Conservation (phyloP, 2,113 vertebrate genomes). For the Gasterosteus nipponicus region DNA sequence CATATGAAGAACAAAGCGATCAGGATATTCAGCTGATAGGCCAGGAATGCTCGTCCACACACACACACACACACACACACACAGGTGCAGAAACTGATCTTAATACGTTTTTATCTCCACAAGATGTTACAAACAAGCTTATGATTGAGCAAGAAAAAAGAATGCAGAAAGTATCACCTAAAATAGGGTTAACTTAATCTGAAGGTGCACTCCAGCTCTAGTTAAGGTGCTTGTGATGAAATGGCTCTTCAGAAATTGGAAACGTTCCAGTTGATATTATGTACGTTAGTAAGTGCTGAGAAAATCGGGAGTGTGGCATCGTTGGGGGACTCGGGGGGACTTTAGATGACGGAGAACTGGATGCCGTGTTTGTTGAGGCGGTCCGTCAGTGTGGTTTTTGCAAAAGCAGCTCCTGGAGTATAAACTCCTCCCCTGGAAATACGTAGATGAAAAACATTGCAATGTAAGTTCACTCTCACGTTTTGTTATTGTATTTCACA, state of each 20-base stretch:
- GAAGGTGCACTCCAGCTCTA: neutral
- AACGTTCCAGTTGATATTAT: conserved; percentile 26
- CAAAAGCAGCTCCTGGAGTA: conserved; percentile 91
- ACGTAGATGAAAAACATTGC: neutral
- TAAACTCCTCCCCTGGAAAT: conserved; percentile 91
- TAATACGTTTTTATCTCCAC: neutral
- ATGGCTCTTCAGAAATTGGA: conserved; percentile 2
- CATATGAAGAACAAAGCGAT: conserved; percentile 17
- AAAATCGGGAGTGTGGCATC: conserved; percentile 37
- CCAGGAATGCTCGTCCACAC: conserved; percentile 11
- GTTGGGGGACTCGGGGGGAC: neutral
- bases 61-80: neutral
- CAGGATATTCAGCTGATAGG: conserved; percentile 12
- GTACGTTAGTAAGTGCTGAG: conserved; percentile 47
- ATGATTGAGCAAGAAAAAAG: conserved; percentile 20
- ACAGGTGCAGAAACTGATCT: neutral
- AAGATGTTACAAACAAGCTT: conserved; percentile 18
- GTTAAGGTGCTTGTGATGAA: neutral
- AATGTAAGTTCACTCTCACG: neutral
- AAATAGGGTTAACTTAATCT: neutral
- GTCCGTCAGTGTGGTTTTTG: conserved; percentile 89
- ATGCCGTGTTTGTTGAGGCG: conserved; percentile 90
- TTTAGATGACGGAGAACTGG: conserved; percentile 88
- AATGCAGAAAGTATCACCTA: neutral
- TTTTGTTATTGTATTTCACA: neutral